Evolutionary conservation across 2,797 vertebrate species (phyloP), one percentile per base, ranked within the genome.

Genomic region (Denticeps clupeoides): DNA sequence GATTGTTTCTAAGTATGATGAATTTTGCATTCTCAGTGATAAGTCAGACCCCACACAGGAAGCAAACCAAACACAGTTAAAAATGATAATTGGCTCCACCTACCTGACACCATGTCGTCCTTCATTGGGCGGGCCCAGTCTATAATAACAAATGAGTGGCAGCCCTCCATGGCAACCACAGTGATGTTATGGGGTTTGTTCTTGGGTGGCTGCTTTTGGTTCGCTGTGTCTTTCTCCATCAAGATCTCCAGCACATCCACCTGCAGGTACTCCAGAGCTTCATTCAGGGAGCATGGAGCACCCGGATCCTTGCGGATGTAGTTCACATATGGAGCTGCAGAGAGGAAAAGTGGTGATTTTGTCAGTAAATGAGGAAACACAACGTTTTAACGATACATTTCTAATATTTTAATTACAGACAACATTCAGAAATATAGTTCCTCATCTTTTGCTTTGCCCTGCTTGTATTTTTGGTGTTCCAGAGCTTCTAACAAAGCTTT

Each of bases 81-180:
- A n/a, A n/a, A n/a, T n/a, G n/a, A n/a, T n/a, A n/a, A n/a, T n/a
- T n/a, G n/a, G n/a, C n/a, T n/a, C n/a, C n/a, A n/a, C 66, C 60
- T 71, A 97, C 94, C 95, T 87, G 95, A 94, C 49, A 99, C 88
- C 80, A 89, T 85, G 41, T 97, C 93, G 43, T 86, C 87, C 24
- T 70, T 86, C 38, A 82, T 47, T n/a, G 93, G 90, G 47, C 81
- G 87, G 47, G 76, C 87, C 95, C 93, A 99, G 72, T 97, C 93
- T 62, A 99, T 68, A 24, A 99, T 98, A 62, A 99, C 90, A 51
- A 99, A 99, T 1, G 95, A 99, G 49, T 99, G 95, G 67, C 94
- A 99, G 62, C 94, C 93, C 74, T 99, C 94, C 47, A 99, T 86
- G 37, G 95, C 95, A 0, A 98, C 90, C 2, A 99, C 84, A 0